These are phyloP conservation scores for Stylophora pistillata DNA, from an alignment of 64 coral and sea anemone species.

Conservation along the genomic window DNA sequence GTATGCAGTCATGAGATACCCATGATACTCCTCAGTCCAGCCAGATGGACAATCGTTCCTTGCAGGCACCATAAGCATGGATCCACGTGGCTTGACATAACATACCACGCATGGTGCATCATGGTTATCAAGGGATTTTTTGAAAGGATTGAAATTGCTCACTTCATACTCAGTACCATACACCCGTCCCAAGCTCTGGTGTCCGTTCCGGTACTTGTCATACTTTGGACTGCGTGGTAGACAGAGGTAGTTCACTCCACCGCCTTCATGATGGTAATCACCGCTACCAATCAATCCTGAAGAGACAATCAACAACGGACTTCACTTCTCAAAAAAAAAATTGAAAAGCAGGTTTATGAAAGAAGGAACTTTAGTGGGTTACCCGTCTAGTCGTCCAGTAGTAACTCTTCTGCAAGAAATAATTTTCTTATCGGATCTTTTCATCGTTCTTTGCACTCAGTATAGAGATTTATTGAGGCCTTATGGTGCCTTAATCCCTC, in stretches of 20 bases:
- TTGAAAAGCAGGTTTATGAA: too few relatives aligned
- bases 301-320: background rate
- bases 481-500: too few relatives aligned
- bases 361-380: too few relatives aligned
- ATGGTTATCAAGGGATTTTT: slow-evolving; percentile 6
- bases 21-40: slow-evolving; percentile 30
- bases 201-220: slow-evolving; percentile 10
- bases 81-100: slow-evolving; percentile 30
- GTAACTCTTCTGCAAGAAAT: too few relatives aligned
- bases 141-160: background rate
- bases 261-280: background rate
- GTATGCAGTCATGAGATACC: slow-evolving; percentile 45
- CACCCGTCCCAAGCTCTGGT: background rate
- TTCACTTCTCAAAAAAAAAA: too few relatives aligned
- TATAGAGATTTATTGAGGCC: too few relatives aligned
- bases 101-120: slow-evolving; percentile 34
- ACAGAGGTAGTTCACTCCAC: slow-evolving; percentile 47
- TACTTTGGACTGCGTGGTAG: slow-evolving; percentile 47
- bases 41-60: slow-evolving; percentile 31
- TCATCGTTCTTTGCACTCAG: too few relatives aligned
- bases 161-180: slow-evolving; percentile 50
- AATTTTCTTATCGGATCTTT: too few relatives aligned
- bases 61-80: slow-evolving; percentile 46
- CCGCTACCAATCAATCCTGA: slow-evolving; percentile 7
- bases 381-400: too few relatives aligned